These are phyloP conservation scores for Clarias platycephalus DNA, from an alignment of 2,797 vertebrate genomes.

Conservation along the genomic window DNA sequence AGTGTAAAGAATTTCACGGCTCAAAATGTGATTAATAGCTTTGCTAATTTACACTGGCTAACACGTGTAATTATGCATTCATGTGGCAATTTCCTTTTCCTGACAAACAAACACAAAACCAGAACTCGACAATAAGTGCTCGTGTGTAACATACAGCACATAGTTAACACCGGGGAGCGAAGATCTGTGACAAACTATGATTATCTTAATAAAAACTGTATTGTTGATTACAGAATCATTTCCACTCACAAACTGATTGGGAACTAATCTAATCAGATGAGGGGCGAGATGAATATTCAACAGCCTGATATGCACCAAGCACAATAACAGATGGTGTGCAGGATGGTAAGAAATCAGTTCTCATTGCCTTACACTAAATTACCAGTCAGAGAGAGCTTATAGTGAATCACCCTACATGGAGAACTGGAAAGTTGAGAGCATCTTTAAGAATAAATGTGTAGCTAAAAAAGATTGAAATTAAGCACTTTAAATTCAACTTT, in stretches of 20 bases:
- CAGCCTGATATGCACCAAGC: conserved; percentile 68
- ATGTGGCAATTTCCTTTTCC: conserved; percentile 40
- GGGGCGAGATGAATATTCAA: conserved; percentile 81
- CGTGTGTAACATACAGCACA: conserved; percentile 63
- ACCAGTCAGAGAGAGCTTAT: conserved; percentile 59
- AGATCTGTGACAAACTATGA: conserved; percentile 67
- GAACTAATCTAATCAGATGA: conserved; percentile 78
- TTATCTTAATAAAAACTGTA: conserved; percentile 60
- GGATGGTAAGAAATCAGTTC: conserved; percentile 67
- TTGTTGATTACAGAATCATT: conserved; percentile 68
- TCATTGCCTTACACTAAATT: conserved; percentile 62
- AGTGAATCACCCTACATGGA: conserved; percentile 29
- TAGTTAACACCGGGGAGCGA: conserved; percentile 70
- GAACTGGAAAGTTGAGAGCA: conserved; percentile 26
- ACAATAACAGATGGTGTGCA: conserved; percentile 76
- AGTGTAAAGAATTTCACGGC: conserved; percentile 9
- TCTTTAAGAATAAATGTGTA: neutral
- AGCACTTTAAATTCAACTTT: neutral
- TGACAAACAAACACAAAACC: conserved; percentile 41
- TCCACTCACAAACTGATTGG: conserved; percentile 69
- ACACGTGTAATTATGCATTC: conserved; percentile 45
- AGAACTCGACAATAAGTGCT: conserved; percentile 35
- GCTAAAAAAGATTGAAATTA: neutral
- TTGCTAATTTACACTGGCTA: conserved; percentile 48
- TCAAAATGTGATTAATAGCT: conserved; percentile 51